Conservation (phyloP, 2,113 vertebrate genomes). For the Austrofundulus limnaeus region DNA sequence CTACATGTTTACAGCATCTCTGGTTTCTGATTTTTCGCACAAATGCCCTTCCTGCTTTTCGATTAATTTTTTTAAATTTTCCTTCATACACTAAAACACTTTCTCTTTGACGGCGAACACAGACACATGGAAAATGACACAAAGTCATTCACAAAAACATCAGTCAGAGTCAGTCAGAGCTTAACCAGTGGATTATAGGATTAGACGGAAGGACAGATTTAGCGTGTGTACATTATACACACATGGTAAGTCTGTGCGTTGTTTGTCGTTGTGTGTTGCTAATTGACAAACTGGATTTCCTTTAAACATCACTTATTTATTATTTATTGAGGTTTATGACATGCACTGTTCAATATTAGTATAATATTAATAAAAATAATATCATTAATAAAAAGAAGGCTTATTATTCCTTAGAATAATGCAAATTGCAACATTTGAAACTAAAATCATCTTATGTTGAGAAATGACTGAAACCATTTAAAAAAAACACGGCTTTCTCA, state of each 20-base stretch:
- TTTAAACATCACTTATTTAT: not conserved
- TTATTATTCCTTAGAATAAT: too few relatives aligned
- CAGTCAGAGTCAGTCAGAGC: constrained; percentile 45
- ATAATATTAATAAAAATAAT: too few relatives aligned
- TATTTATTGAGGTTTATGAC: not conserved
- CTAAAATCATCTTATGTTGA: too few relatives aligned
- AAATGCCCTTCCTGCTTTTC: not conserved
- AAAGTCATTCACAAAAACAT: constrained; percentile 61
- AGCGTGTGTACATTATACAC: constrained; percentile 15
- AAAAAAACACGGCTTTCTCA: too few relatives aligned
- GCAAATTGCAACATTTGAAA: too few relatives aligned
- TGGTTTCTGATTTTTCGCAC: not conserved
- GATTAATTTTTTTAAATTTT: not conserved
- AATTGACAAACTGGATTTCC: not conserved
- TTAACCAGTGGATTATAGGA: constrained; percentile 67
- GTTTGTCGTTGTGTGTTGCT: constrained; percentile 3
- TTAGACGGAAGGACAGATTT: constrained; percentile 60
- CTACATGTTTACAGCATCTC: not conserved
- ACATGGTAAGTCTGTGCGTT: not conserved
- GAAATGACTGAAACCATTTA: too few relatives aligned
- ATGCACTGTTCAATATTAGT: not conserved
- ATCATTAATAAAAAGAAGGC: not conserved
- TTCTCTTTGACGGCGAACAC: not conserved
- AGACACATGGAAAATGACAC: constrained; percentile 44
- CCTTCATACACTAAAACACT: not conserved